These are phyloP conservation scores for Herpailurus yagouaroundi DNA, from an alignment of 2,113 vertebrate genomes.

Conservation along the genomic window DNA sequence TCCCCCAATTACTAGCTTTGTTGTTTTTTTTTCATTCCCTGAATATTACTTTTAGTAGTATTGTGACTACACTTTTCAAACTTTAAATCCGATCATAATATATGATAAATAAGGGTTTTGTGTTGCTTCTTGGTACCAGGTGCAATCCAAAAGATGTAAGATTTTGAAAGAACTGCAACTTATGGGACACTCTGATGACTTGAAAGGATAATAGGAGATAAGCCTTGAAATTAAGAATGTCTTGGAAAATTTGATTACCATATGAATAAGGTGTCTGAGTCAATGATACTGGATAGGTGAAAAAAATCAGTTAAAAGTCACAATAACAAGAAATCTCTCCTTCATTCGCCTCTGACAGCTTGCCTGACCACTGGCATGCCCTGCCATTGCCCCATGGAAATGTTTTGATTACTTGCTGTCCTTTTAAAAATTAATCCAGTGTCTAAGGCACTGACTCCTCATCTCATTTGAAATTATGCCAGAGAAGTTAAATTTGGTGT, in stretches of 20 bases:
- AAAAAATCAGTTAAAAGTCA: not conserved
- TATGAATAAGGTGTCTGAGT: not conserved
- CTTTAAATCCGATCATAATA: not conserved
- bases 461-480: conserved; percentile 90
- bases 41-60: not conserved
- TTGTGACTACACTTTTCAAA: not conserved
- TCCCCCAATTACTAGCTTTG: not conserved
- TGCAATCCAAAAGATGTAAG: not conserved
- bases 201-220: not conserved
- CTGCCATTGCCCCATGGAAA: conserved; percentile 6
- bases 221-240: not conserved
- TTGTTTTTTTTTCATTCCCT: not conserved
- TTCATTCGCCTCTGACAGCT: not conserved
- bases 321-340: not conserved
- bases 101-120: not conserved
- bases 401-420: not conserved
- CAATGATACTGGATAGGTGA: not conserved
- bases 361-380: not conserved
- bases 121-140: not conserved
- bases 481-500: conserved; percentile 75
- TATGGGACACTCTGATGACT: not conserved
- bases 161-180: not conserved
- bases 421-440: not conserved
- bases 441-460: conserved; percentile 54
- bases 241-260: not conserved